Evolutionary conservation across 2,888 invertebrate genomes (phyloP).

Genomic region (Dynastes grantii): DNA sequence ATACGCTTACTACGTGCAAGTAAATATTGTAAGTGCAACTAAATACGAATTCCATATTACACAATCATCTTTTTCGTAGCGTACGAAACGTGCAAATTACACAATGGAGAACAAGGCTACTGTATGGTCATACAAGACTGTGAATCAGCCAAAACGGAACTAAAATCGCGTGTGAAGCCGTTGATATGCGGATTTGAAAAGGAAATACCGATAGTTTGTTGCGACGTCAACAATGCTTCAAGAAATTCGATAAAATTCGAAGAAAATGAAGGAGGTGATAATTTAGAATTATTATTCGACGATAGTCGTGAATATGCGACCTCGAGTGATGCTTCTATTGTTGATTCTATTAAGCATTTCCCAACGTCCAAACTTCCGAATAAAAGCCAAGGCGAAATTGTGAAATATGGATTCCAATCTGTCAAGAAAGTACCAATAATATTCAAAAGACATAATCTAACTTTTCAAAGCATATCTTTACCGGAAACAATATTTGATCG

Average conservation of each 20-base stretch:
- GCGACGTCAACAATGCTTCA: background rate
- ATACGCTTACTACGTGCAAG: too few relatives aligned
- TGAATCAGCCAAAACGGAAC: constrained; percentile 41
- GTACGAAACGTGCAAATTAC: constrained; percentile 18
- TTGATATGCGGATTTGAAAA: constrained; percentile 13
- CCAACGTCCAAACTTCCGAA: background rate
- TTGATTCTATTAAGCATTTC: background rate
- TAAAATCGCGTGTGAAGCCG: constrained; percentile 17
- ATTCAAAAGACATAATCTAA: too few relatives aligned
- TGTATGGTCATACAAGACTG: constrained; percentile 22
- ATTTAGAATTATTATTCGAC: constrained; percentile 10
- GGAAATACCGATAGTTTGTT: constrained; percentile 28
- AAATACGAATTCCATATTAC: background rate
- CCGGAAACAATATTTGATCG: too few relatives aligned
- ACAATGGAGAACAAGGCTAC: constrained; percentile 34
- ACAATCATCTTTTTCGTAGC: constrained; percentile 18
- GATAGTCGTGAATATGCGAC: background rate
- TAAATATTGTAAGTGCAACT: background rate
- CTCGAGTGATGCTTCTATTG: background rate
- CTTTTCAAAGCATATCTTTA: too few relatives aligned
- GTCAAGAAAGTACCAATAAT: too few relatives aligned
- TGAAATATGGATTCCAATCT: too few relatives aligned
- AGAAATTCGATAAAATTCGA: constrained; percentile 11
- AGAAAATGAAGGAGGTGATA: background rate
- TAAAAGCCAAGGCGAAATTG: background rate